Percentiles rank a stretch among this genome's conserved stretches.
These are phyloP conservation scores for Zelostemma sp. DNA, from an alignment of 1,140 invertebrate genomes.

Conservation along the genomic window DNA sequence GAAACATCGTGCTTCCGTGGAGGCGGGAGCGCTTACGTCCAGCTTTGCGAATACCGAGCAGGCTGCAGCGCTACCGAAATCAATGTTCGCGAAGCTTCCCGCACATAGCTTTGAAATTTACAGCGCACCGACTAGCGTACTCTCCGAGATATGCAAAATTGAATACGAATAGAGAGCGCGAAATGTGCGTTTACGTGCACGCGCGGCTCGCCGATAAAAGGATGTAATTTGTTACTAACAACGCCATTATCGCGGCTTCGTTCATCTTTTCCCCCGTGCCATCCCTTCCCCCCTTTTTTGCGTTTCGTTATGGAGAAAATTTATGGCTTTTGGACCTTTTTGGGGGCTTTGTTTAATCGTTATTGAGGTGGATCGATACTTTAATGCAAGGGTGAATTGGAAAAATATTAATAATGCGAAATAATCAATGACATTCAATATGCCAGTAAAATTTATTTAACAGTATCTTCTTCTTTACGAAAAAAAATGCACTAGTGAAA, in stretches of 20 bases:
- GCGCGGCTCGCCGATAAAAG: constrained; percentile 17
- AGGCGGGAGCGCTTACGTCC: constrained; percentile 32
- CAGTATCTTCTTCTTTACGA: no score
- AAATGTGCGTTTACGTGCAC: constrained; percentile 21
- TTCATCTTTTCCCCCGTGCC: not conserved
- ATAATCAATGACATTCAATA: no score
- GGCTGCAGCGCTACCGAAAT: constrained; percentile 28
- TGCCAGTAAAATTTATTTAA: no score
- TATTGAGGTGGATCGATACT: no score
- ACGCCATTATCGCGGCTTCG: not conserved
- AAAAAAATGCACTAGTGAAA: no score
- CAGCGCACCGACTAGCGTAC: constrained; percentile 23
- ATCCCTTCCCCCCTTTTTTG: no score
- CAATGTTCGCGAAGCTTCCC: constrained; percentile 42
- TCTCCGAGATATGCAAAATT: constrained; percentile 44
- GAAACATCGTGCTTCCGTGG: constrained; percentile 23
- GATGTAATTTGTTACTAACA: no score
- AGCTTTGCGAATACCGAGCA: constrained; percentile 34
- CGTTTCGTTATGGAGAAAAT: no score
- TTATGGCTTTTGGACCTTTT: no score
- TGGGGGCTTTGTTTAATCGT: no score
- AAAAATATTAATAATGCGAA: no score
- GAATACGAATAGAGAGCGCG: constrained; percentile 41
- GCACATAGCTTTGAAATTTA: constrained; percentile 33
- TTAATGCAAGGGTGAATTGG: no score